Evolutionary conservation across 2,888 invertebrate genomes (phyloP), one percentile per base, ranked within the genome.

Genomic region (Gymnocheta viridis): DNA sequence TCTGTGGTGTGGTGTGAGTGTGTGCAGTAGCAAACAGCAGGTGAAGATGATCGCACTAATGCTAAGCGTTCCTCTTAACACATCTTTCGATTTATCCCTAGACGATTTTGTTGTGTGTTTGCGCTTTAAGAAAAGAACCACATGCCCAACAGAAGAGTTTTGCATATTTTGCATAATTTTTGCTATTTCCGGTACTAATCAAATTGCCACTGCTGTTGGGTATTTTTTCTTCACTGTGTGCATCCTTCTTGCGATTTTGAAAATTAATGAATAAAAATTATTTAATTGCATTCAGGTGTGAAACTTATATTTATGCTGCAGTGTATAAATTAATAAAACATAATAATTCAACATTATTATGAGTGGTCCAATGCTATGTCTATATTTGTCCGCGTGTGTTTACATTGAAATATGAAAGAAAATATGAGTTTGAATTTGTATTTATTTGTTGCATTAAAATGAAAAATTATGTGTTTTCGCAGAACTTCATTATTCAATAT

Each of bases 221-320:
- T 38, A 27, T 69, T n/a, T 24, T 17, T 24, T 44, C n/a, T 29
- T 64, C n/a, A n/a, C n/a, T n/a, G n/a, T n/a, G n/a, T n/a, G n/a
- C n/a, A 27, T 64, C 41, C 38, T 38, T 58, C 12, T 47, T 35
- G 47, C 4, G 6, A 22, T 22, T 49, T 32, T 49, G 17, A 22
- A 64, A 60, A 41, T 22, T 66, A 78, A 64, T 70, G 56, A 47
- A 27, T 32, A 72, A 51, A 73, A 73, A 82, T 79, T 77, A 85
- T 85, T 78, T 85, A 83, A 85, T 82, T 81, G 79, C 74, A 72
- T 82, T 86, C 85, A 86, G 86, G 86, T 86, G 86, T 86, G 86
- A 86, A 86, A 74, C 64, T 51, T 41, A 77, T 80, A 82, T 86
- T 84, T 85, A 80, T 83, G 79, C 27, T 73, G 78, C 73, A 69